These are phyloP conservation scores for Allacma fusca DNA, from an alignment of 2,888 invertebrate species.

Conservation along the genomic window DNA sequence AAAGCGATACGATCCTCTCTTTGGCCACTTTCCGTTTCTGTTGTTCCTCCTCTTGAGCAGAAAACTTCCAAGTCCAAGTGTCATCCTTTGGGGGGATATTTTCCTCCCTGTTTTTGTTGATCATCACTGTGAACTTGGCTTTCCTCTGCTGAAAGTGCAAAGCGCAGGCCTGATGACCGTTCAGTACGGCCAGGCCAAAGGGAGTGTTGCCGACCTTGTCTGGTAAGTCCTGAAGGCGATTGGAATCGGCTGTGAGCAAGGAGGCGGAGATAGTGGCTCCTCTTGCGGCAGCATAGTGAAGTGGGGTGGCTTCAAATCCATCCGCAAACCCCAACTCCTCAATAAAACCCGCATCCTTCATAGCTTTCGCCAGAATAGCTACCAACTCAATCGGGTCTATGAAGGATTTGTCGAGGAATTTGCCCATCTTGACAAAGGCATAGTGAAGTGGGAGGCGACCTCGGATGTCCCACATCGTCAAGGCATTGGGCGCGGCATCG, in stretches of 20 bases:
- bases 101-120: neutral
- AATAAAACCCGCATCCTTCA: constrained; percentile 61
- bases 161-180: constrained; percentile 65
- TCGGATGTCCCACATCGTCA: constrained; percentile 62
- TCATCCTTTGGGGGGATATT: neutral
- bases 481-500: constrained; percentile 64
- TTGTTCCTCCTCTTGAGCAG: constrained; percentile 37
- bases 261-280: constrained; percentile 67
- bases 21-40: constrained; percentile 32
- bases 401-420: constrained; percentile 57
- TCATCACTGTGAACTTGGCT: constrained; percentile 49
- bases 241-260: constrained; percentile 57
- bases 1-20: constrained; percentile 49
- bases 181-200: constrained; percentile 65
- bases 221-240: constrained; percentile 61
- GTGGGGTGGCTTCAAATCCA: constrained; percentile 63
- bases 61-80: constrained; percentile 17
- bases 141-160: constrained; percentile 58
- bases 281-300: constrained; percentile 65
- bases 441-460: constrained; percentile 66
- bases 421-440: constrained; percentile 65
- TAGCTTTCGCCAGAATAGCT: constrained; percentile 64
- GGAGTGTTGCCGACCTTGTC: constrained; percentile 66
- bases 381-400: constrained; percentile 66
- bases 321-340: constrained; percentile 63